A percentile compares a stretch with the other conserved stretches of the same genome.
These are phyloP conservation scores for Axinella damicornis DNA, from an alignment of 37 sponge, comb jelly and placozoan species.

Conservation along the genomic window DNA sequence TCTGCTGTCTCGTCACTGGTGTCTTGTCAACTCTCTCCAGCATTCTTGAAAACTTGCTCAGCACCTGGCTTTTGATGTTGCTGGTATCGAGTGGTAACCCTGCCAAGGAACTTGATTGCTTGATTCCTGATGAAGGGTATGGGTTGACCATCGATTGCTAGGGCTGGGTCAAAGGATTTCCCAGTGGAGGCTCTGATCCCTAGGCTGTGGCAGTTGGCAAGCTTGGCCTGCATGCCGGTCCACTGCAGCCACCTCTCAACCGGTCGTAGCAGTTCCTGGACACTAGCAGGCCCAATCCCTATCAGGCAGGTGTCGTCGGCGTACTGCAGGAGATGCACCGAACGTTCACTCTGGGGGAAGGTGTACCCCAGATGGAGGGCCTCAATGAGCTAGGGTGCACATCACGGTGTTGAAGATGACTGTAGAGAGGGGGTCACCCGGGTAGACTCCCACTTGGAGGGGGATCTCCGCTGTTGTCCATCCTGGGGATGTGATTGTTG, in stretches of 20 bases:
- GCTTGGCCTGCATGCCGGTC: conserved; percentile 35
- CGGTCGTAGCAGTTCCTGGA: not conserved
- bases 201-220: conserved; percentile 25
- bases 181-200: conserved; percentile 26
- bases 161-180: conserved; percentile 5
- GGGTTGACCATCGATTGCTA: not conserved
- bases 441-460: conserved; percentile 15
- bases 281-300: conserved; percentile 7
- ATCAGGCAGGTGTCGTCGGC: conserved; percentile 49
- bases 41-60: conserved; percentile 3
- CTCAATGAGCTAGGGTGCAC: conserved; percentile 30
- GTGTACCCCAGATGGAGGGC: conserved; percentile 17
- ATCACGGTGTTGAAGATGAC: conserved; percentile 39
- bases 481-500: not conserved
- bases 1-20: conserved; percentile 17
- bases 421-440: conserved; percentile 36
- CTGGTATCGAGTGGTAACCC: not conserved
- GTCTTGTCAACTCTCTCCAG: conserved; percentile 12
- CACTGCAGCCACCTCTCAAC: conserved; percentile 31
- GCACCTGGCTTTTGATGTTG: not conserved
- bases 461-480: conserved; percentile 11
- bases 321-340: conserved; percentile 14
- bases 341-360: not conserved
- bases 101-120: conserved; percentile 31
- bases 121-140: conserved; percentile 19